Evolutionary conservation across 2,113 vertebrate genomes (phyloP).

Genomic region (Poicephalus meyeri): DNA sequence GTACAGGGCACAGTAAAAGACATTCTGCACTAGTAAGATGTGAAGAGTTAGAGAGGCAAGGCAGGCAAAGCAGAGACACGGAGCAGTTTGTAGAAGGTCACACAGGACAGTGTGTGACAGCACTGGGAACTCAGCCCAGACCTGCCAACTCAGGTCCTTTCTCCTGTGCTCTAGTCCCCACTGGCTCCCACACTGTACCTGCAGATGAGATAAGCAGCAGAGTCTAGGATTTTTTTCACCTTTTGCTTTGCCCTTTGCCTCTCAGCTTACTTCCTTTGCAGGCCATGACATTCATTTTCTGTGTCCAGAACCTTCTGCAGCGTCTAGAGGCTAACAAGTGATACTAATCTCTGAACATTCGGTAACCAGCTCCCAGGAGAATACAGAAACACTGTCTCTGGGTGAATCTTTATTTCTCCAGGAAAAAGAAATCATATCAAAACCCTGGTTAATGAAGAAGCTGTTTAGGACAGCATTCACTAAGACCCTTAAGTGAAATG

Average conservation of each 20-base stretch:
- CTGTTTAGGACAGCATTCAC: background rate
- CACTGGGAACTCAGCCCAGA: background rate
- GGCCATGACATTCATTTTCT: background rate
- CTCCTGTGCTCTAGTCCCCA: background rate
- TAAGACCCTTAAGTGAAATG: background rate
- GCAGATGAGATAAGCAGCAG: background rate
- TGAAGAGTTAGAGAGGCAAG: background rate
- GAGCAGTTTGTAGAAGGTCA: background rate
- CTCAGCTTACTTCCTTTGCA: background rate
- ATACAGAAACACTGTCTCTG: background rate
- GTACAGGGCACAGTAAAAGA: background rate
- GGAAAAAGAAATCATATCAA: background rate
- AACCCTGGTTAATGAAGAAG: background rate
- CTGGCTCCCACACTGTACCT: background rate
- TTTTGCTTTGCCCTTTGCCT: background rate
- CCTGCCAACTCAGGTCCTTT: background rate
- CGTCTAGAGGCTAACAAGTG: background rate
- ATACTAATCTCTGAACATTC: background rate
- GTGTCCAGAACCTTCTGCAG: background rate
- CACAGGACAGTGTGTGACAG: background rate
- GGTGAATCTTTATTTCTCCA: background rate
- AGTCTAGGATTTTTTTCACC: background rate
- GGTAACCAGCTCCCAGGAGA: background rate
- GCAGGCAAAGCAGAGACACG: background rate
- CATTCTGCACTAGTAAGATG: background rate